Evolutionary conservation across 2,797 vertebrate genomes (phyloP).

Genomic region (Lerista edwardsae): DNA sequence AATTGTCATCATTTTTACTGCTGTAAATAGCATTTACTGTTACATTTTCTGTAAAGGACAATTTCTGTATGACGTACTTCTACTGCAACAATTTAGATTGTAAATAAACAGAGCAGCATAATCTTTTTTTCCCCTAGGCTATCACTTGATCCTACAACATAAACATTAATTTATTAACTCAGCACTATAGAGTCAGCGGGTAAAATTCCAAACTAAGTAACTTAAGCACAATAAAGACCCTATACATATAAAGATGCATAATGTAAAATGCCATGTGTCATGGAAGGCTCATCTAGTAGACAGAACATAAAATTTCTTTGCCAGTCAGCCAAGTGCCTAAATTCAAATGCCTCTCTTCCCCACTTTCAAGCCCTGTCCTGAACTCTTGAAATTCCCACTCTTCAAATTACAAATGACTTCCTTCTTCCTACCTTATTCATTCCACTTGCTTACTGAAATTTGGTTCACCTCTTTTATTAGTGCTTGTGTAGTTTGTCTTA

Average conservation of each 20-base stretch:
- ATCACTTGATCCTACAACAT: constrained; percentile 39
- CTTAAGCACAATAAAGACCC: constrained; percentile 50
- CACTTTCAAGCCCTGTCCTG: too few species aligned
- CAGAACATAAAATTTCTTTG: constrained; percentile 35
- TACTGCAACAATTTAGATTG: constrained; percentile 52
- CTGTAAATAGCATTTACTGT: constrained; percentile 59
- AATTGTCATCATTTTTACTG: constrained; percentile 67
- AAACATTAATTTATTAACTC: constrained; percentile 49
- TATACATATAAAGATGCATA: constrained; percentile 44
- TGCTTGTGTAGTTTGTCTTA: neutral
- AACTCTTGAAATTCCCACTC: neutral
- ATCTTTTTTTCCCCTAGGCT: constrained; percentile 55
- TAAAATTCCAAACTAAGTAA: constrained; percentile 28
- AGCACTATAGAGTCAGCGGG: constrained; percentile 39
- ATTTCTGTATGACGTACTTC: constrained; percentile 36
- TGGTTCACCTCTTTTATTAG: neutral
- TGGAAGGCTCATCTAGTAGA: constrained; percentile 48
- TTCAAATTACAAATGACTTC: neutral
- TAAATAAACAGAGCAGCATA: constrained; percentile 57
- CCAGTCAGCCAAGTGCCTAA: constrained; percentile 12
- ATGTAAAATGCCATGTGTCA: constrained; percentile 49
- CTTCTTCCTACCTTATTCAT: neutral
- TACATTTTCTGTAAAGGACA: constrained; percentile 69
- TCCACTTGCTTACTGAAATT: neutral
- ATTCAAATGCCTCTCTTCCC: neutral